Evolutionary conservation across 2,888 invertebrate species (phyloP).

Genomic region (Drosophila mercatorum): DNA sequence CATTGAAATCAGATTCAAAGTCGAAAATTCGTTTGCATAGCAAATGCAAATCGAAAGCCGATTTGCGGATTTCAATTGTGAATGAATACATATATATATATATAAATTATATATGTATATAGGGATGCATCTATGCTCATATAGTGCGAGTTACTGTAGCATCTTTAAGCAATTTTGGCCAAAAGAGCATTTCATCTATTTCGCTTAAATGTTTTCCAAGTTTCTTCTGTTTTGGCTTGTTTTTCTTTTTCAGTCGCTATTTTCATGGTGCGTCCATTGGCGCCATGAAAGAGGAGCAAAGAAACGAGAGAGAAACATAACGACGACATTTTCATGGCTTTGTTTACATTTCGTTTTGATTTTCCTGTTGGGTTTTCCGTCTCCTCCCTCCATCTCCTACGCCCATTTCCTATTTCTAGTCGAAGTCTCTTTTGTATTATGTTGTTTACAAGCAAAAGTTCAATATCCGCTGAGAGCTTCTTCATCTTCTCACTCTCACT

Average conservation of each 20-base stretch:
- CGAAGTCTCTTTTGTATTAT: constrained; percentile 19
- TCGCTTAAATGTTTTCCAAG: not conserved
- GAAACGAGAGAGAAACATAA: constrained; percentile 42
- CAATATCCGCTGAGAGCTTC: constrained; percentile 58
- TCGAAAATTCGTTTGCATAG: constrained; percentile 13
- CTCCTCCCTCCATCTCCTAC: not conserved
- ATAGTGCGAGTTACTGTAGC: not conserved
- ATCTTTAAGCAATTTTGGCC: not conserved
- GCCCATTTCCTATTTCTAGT: not conserved
- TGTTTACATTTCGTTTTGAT: constrained; percentile 71
- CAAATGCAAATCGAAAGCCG: constrained; percentile 6
- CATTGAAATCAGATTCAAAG: constrained; percentile 14
- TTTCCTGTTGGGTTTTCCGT: constrained; percentile 55
- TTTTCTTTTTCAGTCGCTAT: not conserved
- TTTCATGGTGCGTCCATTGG: constrained; percentile 45
- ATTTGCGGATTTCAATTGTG: not conserved
- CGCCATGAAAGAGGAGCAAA: constrained; percentile 47
- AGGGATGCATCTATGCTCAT: not conserved
- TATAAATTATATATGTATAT: not conserved
- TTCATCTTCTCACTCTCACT: not conserved
- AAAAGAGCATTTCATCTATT: not conserved
- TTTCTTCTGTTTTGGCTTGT: not conserved
- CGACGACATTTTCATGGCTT: constrained; percentile 75
- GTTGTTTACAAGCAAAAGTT: constrained; percentile 61
- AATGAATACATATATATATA: not conserved